phyloP scores from a whole-genome alignment of 2,113 vertebrate species.

The Oryzias javanicus region DNA sequence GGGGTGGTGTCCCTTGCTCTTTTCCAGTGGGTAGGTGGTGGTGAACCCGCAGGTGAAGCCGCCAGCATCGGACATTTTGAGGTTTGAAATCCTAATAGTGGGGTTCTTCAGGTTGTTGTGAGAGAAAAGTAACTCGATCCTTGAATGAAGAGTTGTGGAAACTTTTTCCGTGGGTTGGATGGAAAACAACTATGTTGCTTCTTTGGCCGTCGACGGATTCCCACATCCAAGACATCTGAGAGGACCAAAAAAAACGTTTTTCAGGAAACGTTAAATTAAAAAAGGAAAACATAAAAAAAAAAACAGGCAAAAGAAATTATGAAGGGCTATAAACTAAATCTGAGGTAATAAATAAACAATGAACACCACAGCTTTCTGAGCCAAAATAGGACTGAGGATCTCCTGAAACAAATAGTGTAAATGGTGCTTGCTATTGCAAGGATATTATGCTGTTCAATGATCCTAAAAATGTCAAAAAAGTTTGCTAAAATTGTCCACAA shows the following conservation, averaged over 20 bases:
- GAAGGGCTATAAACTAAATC: too few species aligned
- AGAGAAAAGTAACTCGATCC: constrained; percentile 69
- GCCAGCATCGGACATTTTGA: constrained; percentile 79
- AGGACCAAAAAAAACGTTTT: not conserved
- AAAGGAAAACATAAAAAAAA: too few species aligned
- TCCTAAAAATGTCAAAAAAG: not conserved
- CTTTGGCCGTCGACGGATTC: constrained; percentile 55
- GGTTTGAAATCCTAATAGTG: constrained; percentile 73
- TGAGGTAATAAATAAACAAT: too few species aligned
- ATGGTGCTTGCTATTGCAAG: too few species aligned
- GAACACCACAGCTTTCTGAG: too few species aligned
- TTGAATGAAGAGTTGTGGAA: constrained; percentile 72
- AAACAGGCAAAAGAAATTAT: too few species aligned
- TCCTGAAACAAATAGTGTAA: too few species aligned
- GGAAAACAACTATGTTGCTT: constrained; percentile 80
- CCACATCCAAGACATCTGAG: constrained; percentile 79
- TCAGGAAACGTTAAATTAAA: too few species aligned
- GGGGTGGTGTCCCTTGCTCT: constrained; percentile 77
- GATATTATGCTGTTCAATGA: not conserved
- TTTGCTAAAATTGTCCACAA: not conserved
- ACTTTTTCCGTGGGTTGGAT: constrained; percentile 74
- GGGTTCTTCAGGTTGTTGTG: constrained; percentile 70
- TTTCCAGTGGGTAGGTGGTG: constrained; percentile 83
- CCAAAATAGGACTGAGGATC: too few species aligned
- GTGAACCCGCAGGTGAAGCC: constrained; percentile 85